Percentiles rank a stretch among this genome's conserved stretches.
Conservation (phyloP, 1,140 invertebrate species). For the Battus philenor region DNA sequence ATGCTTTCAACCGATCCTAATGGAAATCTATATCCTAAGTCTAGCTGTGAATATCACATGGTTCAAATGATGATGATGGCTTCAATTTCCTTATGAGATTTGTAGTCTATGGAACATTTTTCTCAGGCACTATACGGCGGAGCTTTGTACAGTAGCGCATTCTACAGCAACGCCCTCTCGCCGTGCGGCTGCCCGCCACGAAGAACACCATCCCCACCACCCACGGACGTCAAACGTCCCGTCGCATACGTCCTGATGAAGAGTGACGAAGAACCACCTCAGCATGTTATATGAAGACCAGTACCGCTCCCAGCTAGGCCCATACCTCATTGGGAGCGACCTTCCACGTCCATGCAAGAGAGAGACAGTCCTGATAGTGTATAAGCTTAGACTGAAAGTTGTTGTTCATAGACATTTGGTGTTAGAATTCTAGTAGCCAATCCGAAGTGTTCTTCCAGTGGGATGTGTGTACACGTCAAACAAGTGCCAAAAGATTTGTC, state of each 20-base stretch:
- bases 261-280: slow-evolving; percentile 75
- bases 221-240: slow-evolving; percentile 61
- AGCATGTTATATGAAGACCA: slow-evolving; percentile 89
- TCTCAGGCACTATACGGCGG: slow-evolving; percentile 68
- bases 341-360: slow-evolving; percentile 56
- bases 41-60: too few species aligned
- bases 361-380: slow-evolving; percentile 59
- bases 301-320: slow-evolving; percentile 83
- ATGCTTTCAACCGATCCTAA: too few species aligned
- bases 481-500: too few species aligned
- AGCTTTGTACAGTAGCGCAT: slow-evolving; percentile 72
- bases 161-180: slow-evolving; percentile 77
- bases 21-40: too few species aligned
- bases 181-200: slow-evolving; percentile 69
- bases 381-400: slow-evolving; percentile 20
- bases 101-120: too few species aligned
- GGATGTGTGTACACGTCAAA: too few species aligned
- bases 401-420: too few species aligned
- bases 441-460: too few species aligned
- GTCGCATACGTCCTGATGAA: slow-evolving; percentile 77
- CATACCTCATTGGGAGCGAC: slow-evolving; percentile 75
- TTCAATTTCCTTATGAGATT: too few species aligned
- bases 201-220: slow-evolving; percentile 73
- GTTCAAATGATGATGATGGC: too few species aligned
- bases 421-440: too few species aligned